These are phyloP conservation scores for Girardia tigrina DNA, from an alignment of 2,888 invertebrate genomes.

Conservation along the genomic window DNA sequence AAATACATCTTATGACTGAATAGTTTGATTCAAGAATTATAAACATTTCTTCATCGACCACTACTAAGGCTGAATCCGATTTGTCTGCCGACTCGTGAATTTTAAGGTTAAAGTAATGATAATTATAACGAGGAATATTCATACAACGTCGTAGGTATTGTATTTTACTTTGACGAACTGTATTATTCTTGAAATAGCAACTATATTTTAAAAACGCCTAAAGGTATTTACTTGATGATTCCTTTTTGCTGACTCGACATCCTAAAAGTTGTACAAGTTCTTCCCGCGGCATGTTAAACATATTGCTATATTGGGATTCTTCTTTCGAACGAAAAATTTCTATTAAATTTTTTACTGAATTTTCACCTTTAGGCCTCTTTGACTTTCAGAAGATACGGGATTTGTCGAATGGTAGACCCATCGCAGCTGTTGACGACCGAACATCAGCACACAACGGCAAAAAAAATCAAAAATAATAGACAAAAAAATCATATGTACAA, in stretches of 20 bases:
- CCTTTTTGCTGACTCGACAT: not conserved
- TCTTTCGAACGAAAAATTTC: not conserved
- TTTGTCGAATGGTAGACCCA: no score
- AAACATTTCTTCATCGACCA: not conserved
- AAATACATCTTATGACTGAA: not conserved
- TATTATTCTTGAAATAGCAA: not conserved
- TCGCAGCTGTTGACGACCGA: no score
- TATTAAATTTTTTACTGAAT: not conserved
- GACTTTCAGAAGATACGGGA: no score
- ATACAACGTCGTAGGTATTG: constrained; percentile 1
- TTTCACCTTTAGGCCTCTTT: constrained; percentile 1
- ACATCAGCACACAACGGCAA: no score
- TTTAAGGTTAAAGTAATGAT: not conserved
- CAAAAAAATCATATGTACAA: no score
- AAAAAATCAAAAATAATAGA: no score
- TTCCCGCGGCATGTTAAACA: not conserved
- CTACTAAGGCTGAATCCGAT: not conserved
- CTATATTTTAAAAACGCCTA: not conserved
- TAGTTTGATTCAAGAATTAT: not conserved
- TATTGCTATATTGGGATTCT: not conserved
- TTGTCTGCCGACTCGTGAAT: not conserved
- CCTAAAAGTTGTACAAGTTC: not conserved
- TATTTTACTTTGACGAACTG: not conserved
- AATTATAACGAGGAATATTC: not conserved
- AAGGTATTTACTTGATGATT: not conserved